These are phyloP conservation scores for Tolypeutes matacus DNA, from an alignment of 2,797 vertebrate genomes.

Conservation along the genomic window DNA sequence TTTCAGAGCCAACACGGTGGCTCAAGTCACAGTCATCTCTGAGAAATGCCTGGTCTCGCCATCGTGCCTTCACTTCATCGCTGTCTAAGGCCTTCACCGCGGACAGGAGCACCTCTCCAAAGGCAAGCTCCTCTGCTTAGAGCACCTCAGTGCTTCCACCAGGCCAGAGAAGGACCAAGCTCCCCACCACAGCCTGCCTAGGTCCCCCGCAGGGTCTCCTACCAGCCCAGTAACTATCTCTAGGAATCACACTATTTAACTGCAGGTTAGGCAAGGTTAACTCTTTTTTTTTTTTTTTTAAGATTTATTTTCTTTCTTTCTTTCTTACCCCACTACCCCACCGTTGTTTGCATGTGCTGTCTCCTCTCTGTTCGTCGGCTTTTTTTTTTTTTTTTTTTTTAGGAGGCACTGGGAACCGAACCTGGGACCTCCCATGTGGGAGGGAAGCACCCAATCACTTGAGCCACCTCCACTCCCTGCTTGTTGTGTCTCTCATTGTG, in stretches of 20 bases:
- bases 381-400: too few relatives aligned
- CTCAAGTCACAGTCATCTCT: neutral
- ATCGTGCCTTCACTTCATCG: accelerated
- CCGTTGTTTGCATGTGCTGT: too few relatives aligned
- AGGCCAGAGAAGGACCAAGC: neutral
- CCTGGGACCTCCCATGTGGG: too few relatives aligned
- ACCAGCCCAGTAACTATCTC: neutral
- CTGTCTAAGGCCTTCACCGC: too few relatives aligned
- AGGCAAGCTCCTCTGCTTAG: neutral
- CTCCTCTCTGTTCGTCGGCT: too few relatives aligned
- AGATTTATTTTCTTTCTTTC: too few relatives aligned
- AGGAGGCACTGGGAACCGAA: too few relatives aligned
- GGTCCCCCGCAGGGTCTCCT: neutral
- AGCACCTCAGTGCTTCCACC: neutral
- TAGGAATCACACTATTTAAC: neutral
- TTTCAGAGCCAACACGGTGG: neutral
- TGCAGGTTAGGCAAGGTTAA: neutral
- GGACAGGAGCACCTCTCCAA: neutral
- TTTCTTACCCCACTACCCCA: too few relatives aligned
- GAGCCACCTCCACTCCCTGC: too few relatives aligned
- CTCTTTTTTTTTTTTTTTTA: neutral
- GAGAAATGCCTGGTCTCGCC: neutral
- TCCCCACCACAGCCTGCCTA: accelerated
- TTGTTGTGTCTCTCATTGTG: too few relatives aligned
- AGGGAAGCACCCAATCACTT: too few relatives aligned